phyloP scores from a whole-genome alignment of 1,140 invertebrate species.

The Pseudomyrmex gracilis region DNA sequence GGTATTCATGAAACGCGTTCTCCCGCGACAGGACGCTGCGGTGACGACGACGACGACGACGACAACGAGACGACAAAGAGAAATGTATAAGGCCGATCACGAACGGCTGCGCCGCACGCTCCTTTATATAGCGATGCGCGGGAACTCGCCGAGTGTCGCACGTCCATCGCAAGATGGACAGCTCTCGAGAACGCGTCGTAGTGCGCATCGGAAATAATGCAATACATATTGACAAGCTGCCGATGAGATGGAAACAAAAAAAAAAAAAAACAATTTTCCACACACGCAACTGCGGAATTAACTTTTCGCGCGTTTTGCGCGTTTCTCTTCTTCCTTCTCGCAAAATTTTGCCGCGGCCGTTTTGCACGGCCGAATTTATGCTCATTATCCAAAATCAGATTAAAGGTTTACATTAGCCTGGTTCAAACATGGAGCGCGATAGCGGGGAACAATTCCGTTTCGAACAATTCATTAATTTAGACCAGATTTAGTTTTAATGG shows the following conservation, averaged over 20 bases:
- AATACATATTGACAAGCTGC: slow-evolving; percentile 59
- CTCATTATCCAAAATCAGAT: neutral
- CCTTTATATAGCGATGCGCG: slow-evolving; percentile 58
- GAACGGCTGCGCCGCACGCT: neutral
- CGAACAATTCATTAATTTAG: too few relatives aligned
- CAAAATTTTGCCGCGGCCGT: neutral
- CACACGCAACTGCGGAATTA: slow-evolving; percentile 26
- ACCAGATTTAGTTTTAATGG: too few relatives aligned
- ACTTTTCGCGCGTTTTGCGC: slow-evolving; percentile 2
- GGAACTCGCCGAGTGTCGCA: slow-evolving; percentile 3
- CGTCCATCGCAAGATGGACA: slow-evolving; percentile 44
- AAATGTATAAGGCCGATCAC: slow-evolving; percentile 35
- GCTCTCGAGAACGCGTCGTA: neutral
- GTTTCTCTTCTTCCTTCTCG: neutral
- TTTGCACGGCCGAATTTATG: neutral
- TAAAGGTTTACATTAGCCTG: too few relatives aligned
- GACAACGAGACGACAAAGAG: slow-evolving; percentile 34
- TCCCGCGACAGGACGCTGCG: slow-evolving; percentile 41
- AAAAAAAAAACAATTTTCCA: slow-evolving; percentile 37
- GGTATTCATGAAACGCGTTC: slow-evolving; percentile 43
- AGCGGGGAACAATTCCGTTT: too few relatives aligned
- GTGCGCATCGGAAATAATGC: slow-evolving; percentile 38
- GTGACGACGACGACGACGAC: neutral
- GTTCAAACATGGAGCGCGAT: too few relatives aligned
- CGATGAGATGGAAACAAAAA: neutral